phyloP scores from a whole-genome alignment of 2,113 vertebrate species.

The Leuciscus idus region DNA sequence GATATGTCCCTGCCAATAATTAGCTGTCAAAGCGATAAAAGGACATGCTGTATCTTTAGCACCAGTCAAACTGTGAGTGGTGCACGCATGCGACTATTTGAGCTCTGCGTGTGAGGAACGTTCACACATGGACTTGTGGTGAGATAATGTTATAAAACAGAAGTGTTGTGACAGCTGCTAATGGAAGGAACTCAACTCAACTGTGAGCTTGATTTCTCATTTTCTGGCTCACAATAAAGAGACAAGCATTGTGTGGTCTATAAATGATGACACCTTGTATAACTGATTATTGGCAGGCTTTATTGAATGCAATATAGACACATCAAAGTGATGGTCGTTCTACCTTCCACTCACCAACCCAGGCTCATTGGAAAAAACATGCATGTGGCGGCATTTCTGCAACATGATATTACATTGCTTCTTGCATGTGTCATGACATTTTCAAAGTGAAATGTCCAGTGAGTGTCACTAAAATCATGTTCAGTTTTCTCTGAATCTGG shows the following conservation, averaged over 20 bases:
- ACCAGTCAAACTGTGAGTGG: conserved; percentile 39
- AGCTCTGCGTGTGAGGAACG: conserved; percentile 7
- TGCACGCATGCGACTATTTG: conserved; percentile 7
- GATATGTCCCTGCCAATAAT: conserved; percentile 44
- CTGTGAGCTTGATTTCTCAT: not conserved
- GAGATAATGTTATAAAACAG: conserved; percentile 29
- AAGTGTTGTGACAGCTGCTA: conserved; percentile 37
- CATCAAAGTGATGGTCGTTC: not conserved
- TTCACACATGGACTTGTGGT: conserved; percentile 14
- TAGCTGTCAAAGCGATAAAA: conserved; percentile 46
- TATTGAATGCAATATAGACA: not conserved
- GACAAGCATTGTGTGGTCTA: not conserved
- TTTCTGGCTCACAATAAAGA: not conserved
- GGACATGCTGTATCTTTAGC: conserved; percentile 43
- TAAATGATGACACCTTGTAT: not conserved
- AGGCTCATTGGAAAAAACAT: not conserved
- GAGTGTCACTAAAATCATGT: not conserved
- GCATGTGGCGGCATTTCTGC: not conserved
- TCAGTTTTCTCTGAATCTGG: too few species aligned
- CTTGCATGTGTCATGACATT: not conserved
- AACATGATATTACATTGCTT: not conserved
- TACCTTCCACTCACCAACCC: not conserved
- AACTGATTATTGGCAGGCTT: not conserved
- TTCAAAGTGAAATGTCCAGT: not conserved
- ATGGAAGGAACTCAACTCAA: conserved; percentile 7